Evolutionary conservation across 2,888 invertebrate genomes (phyloP), one percentile per base, ranked within the genome.

Genomic region (Eupithecia centaureata): DNA sequence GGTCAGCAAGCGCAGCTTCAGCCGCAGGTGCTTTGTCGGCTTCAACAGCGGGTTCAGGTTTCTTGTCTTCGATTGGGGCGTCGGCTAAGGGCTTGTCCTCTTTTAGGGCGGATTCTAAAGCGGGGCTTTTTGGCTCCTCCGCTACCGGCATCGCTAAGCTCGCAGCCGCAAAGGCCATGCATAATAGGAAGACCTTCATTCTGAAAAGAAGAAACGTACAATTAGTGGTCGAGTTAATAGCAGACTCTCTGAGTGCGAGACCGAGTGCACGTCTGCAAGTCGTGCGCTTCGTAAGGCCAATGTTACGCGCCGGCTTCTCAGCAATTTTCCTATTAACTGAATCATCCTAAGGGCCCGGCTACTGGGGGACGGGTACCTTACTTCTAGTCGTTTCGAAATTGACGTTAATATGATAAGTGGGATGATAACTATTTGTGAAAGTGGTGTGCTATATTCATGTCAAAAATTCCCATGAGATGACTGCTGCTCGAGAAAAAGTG

Each of bases 151-250:
- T 94, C 47, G 95, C 94, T 79, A 94, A 79, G 86, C 83, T 94
- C 84, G 85, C 94, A 84, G 87, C 93, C 84, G 94, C 92, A 79
- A 95, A 88, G 85, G 95, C 92, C 82, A 95, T 84, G 80, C 94
- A 93, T 84, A 95, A 82, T 82, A 95, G 79, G 85, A 95, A 90
- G 83, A 95, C 88, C 94, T 95, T 95, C 95, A 95, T 96, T 90
- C 95, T 95, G 94, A 73, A 93, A 92, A 86, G 79, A 82, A 78
- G 82, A 86, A 85, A 83, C 68, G 65, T 72, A 71, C 74, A 79
- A 85, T 90, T 87, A 91, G 87, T 83, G 84, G 84, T 86, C 79
- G 81, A 76, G 72, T 64, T 83, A 85, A 86, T 84, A 72, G 71
- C 72, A 73, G 68, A 72, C 71, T 73, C 82, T 79, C 77, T 77